Evolutionary conservation across 2,797 vertebrate species (phyloP), one percentile per base, ranked within the genome.

Genomic region (Poecilia wingei): DNA sequence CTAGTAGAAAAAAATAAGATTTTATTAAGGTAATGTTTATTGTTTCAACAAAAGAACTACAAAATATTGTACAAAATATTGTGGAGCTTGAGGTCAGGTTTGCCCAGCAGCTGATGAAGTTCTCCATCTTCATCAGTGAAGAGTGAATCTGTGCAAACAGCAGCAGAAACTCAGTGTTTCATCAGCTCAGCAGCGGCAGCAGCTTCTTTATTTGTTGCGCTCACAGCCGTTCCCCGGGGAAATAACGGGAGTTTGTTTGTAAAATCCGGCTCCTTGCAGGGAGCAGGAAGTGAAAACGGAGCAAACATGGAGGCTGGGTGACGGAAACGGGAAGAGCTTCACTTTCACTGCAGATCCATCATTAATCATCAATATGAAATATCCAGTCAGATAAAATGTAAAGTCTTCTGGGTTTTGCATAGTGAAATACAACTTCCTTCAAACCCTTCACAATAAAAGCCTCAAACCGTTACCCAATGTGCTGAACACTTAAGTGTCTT

Each of bases 41-140:
- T 0, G 18, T 51, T 51, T 20, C 18, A 51, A 51, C 47, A 51
- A 51, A 20, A 51, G 51, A 53, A 53, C 22, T 53, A 53, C 22
- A 25, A 53, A 25, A 53, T 8, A 47, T 20, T 6, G 47, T 55
- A 53, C 22, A 25, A 53, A 25, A 53, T 8, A 47, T 20, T 6
- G 47, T 55, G 53, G 8, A n/a, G 53, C 53, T n/a, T 1, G 7
- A 53, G 20, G 49, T 53, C 20, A 53, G 20, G 22, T 53, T 53
- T 53, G 20, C 20, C 20, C 49, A 22, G 53, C 22, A 55, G 53
- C 53, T 55, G 39, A n/a, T 69, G 6, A 69, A 69, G 25, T n/a
- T 22, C 66, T 45, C 2, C 91, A 84, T 45, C 80, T 74, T 45
- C 16, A 41, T 36, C 64, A 41, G 64, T 68, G 36, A 25, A 22